Evolutionary conservation across 2,888 invertebrate genomes (phyloP), one percentile per base, ranked within the genome.

Genomic region (Chrysolina haemoptera): DNA sequence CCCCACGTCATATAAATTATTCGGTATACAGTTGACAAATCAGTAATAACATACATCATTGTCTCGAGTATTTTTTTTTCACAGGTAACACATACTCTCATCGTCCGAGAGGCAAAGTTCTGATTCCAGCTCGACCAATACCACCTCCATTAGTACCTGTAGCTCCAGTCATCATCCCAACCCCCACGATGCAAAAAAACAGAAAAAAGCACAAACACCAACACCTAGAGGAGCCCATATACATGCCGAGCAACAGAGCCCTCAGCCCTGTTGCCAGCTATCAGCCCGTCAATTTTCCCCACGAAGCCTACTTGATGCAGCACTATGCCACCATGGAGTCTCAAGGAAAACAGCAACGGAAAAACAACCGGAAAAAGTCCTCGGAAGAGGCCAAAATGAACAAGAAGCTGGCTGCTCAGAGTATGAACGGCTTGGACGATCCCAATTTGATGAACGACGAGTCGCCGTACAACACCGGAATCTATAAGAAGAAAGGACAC

Each of bases 401-500:
- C 81, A 89, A 90, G 76, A 91, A 93, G 84, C 88, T 94, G 82
- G 92, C 94, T 10, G 92, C 94, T 10, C 93, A 93, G 65, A 93
- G 93, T 78, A 93, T 91, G 78, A 93, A 93, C 69, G 90, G 90
- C 0, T 86, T 94, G 68, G 93, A 93, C 80, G 88, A 88, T 81
- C 88, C 88, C 1, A 87, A 86, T 82, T 76, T 88, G 63, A 80
- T 80, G 82, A 79, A 76, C 53, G 81, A 80, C 65, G 91, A 91
- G 73, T 92, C 92, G 53, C 91, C 92, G 11, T 93, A 92, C 83
- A 92, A 96, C 67, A 94, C 94, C 0, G 95, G 94, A n/a, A 96
- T 97, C 77, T 97, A 97, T 86, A 90, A 95, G 82, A 94, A 96
- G 85, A 96, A 97, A 84, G 97, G 97, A 0, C 97, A 97, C 84